phyloP scores from a whole-genome alignment of 2,888 invertebrate species.

The Ecliptopera silaceata region DNA sequence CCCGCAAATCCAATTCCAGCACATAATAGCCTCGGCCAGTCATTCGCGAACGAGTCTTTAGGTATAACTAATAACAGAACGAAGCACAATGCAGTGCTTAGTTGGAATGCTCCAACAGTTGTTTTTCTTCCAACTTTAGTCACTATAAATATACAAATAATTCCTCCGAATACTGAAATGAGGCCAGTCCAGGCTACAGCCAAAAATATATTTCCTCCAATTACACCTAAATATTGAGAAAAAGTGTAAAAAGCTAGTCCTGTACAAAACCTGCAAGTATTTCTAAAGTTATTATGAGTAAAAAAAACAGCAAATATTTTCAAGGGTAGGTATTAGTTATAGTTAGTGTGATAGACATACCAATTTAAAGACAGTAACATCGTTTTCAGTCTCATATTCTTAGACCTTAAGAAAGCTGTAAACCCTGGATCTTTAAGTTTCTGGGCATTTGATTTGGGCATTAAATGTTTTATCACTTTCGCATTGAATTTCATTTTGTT shows the following conservation, averaged over 20 bases:
- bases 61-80: conserved; percentile 76
- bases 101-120: conserved; percentile 74
- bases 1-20: conserved; percentile 86
- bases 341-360: conserved; percentile 55
- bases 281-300: not conserved
- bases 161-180: conserved; percentile 78
- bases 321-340: not conserved
- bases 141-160: conserved; percentile 78
- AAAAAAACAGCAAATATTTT: no score
- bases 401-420: conserved; percentile 71
- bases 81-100: conserved; percentile 76
- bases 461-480: conserved; percentile 41
- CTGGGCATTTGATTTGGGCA: conserved; percentile 37
- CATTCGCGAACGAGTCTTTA: conserved; percentile 62
- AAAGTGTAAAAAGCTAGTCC: conserved; percentile 84
- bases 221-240: conserved; percentile 81
- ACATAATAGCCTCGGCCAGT: conserved; percentile 82
- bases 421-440: conserved; percentile 57
- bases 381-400: conserved; percentile 77
- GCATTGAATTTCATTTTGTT: conserved; percentile 52
- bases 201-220: conserved; percentile 80
- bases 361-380: conserved; percentile 79
- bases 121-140: conserved; percentile 75
- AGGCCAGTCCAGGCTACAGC: conserved; percentile 80
- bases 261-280: conserved; percentile 77